Evolutionary conservation across 2,888 invertebrate genomes (phyloP), one percentile per base, ranked within the genome.

Genomic region (Petrolisthes cinctipes): DNA sequence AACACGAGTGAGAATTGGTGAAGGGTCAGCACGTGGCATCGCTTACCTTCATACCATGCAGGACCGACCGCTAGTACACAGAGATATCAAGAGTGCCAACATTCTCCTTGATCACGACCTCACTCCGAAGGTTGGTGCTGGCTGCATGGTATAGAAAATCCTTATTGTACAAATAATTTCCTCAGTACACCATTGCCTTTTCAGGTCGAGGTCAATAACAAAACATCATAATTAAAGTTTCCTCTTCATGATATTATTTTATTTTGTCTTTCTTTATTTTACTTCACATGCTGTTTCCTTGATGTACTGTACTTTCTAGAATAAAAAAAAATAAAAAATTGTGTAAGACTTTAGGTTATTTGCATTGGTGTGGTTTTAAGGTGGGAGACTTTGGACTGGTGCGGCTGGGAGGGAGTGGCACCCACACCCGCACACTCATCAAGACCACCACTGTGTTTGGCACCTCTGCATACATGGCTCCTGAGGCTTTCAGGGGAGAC

Each of bases 81-180:
- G 96, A 78, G 96, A 97, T 93, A 95, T 97, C 3, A 97, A 96
- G 93, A 95, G 95, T 92, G 96, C 96, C 0, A 97, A 97, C 93
- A 96, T 97, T 92, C 93, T 97, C 86, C 92, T 97, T 54, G 96
- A 96, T 91, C 93, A 93, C 83, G 93, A 95, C 91, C 94, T 94
- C 91, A 93, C 94, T 87, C 95, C 96, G 4, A 96, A 96, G 94
- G 95, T 95, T 54, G 80, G 37, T 57, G 61, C 37, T 9, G 17
- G 9, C 66, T 61, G 66, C 23, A n/a, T 4, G 75, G 3, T 75
- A 75, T 75, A 61, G 9, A 61, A 61, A 61, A 61, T 14, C 66
- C 66, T 61, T 61, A 14, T 61, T 17, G 17, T 37, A 37, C 37
- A 66, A 66, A 66, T 14, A 3, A 66, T 66, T 66, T 66, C 66